phyloP scores from a whole-genome alignment of 2,888 invertebrate species.

The Stictocephala bisonia region DNA sequence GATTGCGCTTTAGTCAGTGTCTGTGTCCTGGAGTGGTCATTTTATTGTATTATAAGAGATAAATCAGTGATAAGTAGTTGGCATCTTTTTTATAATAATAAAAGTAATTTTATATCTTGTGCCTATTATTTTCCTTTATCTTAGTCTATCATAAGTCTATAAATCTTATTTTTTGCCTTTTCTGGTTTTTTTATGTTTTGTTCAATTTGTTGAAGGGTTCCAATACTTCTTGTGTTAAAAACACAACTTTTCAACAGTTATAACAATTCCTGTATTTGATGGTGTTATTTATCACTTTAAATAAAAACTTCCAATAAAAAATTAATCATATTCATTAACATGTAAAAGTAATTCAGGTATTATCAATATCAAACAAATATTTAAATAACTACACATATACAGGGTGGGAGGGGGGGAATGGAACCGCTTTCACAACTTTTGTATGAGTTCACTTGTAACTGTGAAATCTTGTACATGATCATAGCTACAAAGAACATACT shows the following conservation, averaged over 20 bases:
- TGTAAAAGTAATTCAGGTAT: too few species aligned
- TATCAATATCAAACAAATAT: too few species aligned
- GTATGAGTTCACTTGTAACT: too few species aligned
- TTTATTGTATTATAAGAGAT: conserved; percentile 14
- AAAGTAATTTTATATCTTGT: conserved; percentile 28
- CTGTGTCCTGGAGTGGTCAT: conserved; percentile 20
- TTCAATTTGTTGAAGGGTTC: neutral
- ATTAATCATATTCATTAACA: too few species aligned
- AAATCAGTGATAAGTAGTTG: conserved; percentile 2
- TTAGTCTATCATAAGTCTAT: neutral
- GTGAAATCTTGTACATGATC: too few species aligned
- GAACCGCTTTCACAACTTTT: too few species aligned
- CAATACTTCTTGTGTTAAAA: neutral
- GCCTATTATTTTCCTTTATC: neutral
- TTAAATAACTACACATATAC: too few species aligned
- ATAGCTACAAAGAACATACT: too few species aligned
- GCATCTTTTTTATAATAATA: conserved; percentile 39
- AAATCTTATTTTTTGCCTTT: neutral
- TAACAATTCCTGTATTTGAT: too few species aligned
- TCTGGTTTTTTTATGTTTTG: neutral
- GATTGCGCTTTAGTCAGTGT: conserved; percentile 21
- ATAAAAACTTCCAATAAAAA: too few species aligned
- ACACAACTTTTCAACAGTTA: neutral
- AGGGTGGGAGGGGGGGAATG: too few species aligned
- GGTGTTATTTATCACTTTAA: too few species aligned